Evolutionary conservation across 2,113 vertebrate genomes (phyloP).

Genomic region (Lepus timidus): DNA sequence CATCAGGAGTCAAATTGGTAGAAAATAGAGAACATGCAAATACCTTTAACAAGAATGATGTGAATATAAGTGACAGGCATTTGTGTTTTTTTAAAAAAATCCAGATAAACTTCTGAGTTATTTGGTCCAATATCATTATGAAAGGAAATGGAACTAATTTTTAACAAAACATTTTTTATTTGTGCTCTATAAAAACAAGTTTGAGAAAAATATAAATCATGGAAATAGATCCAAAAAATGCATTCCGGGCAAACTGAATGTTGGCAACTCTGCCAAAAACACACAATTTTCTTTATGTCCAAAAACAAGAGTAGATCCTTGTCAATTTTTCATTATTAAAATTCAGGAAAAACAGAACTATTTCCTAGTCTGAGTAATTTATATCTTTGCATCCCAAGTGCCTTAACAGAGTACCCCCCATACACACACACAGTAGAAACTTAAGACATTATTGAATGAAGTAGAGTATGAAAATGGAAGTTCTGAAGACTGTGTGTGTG

Average conservation of each 20-base stretch:
- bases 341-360: slow-evolving; percentile 60
- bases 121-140: slow-evolving; percentile 67
- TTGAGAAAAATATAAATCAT: slow-evolving; percentile 76
- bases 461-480: not conserved
- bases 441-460: slow-evolving; percentile 38
- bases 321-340: slow-evolving; percentile 76
- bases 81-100: not conserved
- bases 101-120: slow-evolving; percentile 68
- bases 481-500: not conserved
- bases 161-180: slow-evolving; percentile 80
- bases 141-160: slow-evolving; percentile 78
- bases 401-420: not conserved
- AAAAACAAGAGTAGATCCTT: slow-evolving; percentile 74
- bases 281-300: slow-evolving; percentile 76
- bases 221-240: slow-evolving; percentile 73
- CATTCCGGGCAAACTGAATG: slow-evolving; percentile 74
- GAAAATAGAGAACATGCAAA: slow-evolving; percentile 59
- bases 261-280: slow-evolving; percentile 76
- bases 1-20: slow-evolving; percentile 52
- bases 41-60: slow-evolving; percentile 63
- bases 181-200: slow-evolving; percentile 74
- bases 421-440: not conserved
- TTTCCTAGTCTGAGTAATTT: slow-evolving; percentile 71
- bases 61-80: slow-evolving; percentile 39
- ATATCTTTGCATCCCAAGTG: slow-evolving; percentile 50